phyloP scores from a whole-genome alignment of 2,888 invertebrate genomes.

The Galerucella pusilla region DNA sequence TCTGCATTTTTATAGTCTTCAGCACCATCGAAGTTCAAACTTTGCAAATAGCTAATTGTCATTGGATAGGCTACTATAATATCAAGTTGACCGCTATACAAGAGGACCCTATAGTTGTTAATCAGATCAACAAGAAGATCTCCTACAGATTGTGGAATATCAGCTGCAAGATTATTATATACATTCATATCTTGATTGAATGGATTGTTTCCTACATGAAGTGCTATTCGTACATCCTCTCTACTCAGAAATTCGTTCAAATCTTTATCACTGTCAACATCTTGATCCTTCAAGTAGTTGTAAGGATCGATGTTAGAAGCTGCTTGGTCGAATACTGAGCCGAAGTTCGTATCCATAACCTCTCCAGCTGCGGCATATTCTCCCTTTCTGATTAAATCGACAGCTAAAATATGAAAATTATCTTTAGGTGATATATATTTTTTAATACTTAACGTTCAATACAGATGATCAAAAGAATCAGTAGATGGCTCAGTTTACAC shows the following conservation, averaged over 20 bases:
- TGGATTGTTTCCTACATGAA: conserved; percentile 84
- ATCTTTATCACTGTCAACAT: neutral
- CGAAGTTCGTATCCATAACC: conserved; percentile 15
- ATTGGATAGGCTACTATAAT: conserved; percentile 87
- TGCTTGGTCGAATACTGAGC: neutral
- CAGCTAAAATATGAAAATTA: neutral
- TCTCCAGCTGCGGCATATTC: conserved; percentile 34
- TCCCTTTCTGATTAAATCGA: conserved; percentile 23
- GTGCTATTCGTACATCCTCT: conserved; percentile 71
- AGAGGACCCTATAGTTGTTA: conserved; percentile 74
- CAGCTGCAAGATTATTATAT: conserved; percentile 19
- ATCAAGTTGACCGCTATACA: conserved; percentile 91
- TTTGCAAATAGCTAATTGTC: conserved; percentile 79
- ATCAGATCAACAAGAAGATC: conserved; percentile 68
- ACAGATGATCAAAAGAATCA: too few species aligned
- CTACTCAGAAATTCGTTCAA: conserved; percentile 60
- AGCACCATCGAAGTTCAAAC: conserved; percentile 74
- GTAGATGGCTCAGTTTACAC: too few species aligned
- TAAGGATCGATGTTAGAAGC: neutral
- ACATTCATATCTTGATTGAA: conserved; percentile 19
- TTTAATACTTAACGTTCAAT: neutral
- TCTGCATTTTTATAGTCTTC: conserved; percentile 72
- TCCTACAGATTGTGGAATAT: conserved; percentile 44
- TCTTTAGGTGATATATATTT: too few species aligned
- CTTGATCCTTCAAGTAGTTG: neutral